These are phyloP conservation scores for Phortica variegata DNA, from an alignment of 1,140 invertebrate species.

Conservation along the genomic window DNA sequence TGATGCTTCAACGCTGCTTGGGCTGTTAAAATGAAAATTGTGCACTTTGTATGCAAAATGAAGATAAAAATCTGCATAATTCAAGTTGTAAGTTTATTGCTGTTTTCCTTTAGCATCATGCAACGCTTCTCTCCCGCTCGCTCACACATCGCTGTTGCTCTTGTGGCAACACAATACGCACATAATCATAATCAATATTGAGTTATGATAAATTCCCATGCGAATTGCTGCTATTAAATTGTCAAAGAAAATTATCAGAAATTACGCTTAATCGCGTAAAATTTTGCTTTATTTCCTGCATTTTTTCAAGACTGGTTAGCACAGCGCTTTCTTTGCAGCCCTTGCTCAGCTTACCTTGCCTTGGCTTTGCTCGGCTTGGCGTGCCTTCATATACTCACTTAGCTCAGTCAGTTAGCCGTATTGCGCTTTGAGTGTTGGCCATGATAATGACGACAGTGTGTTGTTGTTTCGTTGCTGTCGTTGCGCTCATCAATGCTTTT, in stretches of 20 bases:
- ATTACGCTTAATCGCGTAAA: slow-evolving; percentile 21
- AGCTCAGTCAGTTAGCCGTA: too few species aligned
- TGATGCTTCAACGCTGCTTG: too few species aligned
- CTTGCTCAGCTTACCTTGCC: slow-evolving; percentile 16
- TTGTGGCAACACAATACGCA: too few species aligned
- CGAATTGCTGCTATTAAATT: slow-evolving; percentile 45
- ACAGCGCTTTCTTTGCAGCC: slow-evolving; percentile 4
- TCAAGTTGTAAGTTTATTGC: slow-evolving; percentile 46
- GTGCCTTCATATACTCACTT: slow-evolving; percentile 4
- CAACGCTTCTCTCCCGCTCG: too few species aligned
- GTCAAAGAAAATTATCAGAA: slow-evolving; percentile 42
- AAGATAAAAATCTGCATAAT: slow-evolving; percentile 52
- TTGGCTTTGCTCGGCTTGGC: neutral
- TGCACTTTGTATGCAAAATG: slow-evolving; percentile 52
- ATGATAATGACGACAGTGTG: too few species aligned
- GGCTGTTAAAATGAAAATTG: slow-evolving; percentile 43
- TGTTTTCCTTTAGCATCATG: slow-evolving; percentile 35
- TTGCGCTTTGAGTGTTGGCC: too few species aligned
- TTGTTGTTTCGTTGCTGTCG: too few species aligned
- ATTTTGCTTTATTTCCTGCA: neutral
- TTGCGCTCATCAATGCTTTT: too few species aligned
- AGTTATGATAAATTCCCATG: slow-evolving; percentile 45
- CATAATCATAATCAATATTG: slow-evolving; percentile 41
- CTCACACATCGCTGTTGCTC: too few species aligned
- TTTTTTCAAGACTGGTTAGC: slow-evolving; percentile 6